These are phyloP conservation scores for Idaea straminata DNA, from an alignment of 2,888 invertebrate species.

Conservation along the genomic window DNA sequence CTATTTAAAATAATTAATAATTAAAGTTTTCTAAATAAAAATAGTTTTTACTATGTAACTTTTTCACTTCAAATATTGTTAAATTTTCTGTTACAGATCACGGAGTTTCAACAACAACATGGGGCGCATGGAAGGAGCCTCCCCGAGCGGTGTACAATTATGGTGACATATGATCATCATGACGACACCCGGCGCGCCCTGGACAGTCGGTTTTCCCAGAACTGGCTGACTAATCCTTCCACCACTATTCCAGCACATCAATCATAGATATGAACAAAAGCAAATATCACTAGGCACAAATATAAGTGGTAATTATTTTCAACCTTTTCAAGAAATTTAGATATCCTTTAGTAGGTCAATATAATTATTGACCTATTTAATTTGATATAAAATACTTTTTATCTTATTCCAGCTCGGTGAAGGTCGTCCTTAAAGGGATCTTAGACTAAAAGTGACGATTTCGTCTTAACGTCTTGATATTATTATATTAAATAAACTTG, in stretches of 20 bases:
- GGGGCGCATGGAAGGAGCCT: conserved; percentile 1
- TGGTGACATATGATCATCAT: background rate
- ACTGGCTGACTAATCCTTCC: background rate
- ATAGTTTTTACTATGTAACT: too few species aligned
- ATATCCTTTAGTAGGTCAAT: too few species aligned
- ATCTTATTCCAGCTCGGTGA: too few species aligned
- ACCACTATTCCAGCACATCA: background rate
- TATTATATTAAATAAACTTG: too few species aligned
- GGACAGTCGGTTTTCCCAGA: background rate
- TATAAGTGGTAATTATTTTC: background rate
- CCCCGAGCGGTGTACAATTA: conserved; percentile 5
- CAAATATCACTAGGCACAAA: background rate
- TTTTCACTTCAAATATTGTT: too few species aligned
- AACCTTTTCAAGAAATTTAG: background rate
- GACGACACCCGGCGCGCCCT: background rate
- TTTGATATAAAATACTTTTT: background rate
- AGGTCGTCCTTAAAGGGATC: too few species aligned
- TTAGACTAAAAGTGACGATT: too few species aligned
- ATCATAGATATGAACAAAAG: background rate
- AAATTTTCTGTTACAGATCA: background rate
- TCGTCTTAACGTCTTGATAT: too few species aligned
- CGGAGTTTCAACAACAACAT: background rate
- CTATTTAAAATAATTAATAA: too few species aligned
- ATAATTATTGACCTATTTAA: too few species aligned
- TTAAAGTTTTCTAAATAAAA: background rate